Evolutionary conservation across 2,113 vertebrate genomes (phyloP), one percentile per base, ranked within the genome.

Genomic region (Hippocampus barbouri): DNA sequence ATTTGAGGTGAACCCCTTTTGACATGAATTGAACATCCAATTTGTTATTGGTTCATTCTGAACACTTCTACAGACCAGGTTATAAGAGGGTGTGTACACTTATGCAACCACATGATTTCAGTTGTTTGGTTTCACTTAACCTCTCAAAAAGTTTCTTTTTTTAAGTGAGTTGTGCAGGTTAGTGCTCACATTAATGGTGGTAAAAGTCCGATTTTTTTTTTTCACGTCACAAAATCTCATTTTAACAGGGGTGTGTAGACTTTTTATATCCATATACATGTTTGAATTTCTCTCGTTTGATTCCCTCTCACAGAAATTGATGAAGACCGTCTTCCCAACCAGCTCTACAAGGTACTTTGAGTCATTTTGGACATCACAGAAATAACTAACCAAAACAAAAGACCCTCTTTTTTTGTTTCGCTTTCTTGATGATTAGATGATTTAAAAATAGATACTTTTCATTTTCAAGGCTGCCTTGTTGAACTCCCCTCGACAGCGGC

Each of bases 241-340:
- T 49, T 51, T 1, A 51, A 51, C 18, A 8, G 49, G 49, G 49
- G 49, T 51, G 49, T 51, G 53, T 54, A 8, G 21, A n/a, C 53
- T 56, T 56, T 56, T 56, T 23, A 21, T 56, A 23, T 1, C n/a
- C 49, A 51, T 51, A 51, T 18, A 20, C 5, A 51, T 45, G 43
- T 45, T 12, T 45, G 10, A 51, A 51, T 51, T 68, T 41, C 51
- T 53, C 70, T 15, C 79, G 62, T 84, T 20, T 30, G 80, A 57
- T 70, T 8, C 21, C 70, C 69, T 60, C 25, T 79, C 63, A 18
- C 86, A 96, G 95, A 97, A 90, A 90, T 97, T 51, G 95, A 97
- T 80, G 95, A 97, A 91, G 95, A 97, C 79, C 91, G 94, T 63
- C 91, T 95, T 64, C 94, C 95, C 69, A 95, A 95, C 83, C 92